A percentile compares a stretch with the other conserved stretches of the same genome.
phyloP scores from a whole-genome alignment of 2,113 vertebrate species.

The Nesogale talazaci region DNA sequence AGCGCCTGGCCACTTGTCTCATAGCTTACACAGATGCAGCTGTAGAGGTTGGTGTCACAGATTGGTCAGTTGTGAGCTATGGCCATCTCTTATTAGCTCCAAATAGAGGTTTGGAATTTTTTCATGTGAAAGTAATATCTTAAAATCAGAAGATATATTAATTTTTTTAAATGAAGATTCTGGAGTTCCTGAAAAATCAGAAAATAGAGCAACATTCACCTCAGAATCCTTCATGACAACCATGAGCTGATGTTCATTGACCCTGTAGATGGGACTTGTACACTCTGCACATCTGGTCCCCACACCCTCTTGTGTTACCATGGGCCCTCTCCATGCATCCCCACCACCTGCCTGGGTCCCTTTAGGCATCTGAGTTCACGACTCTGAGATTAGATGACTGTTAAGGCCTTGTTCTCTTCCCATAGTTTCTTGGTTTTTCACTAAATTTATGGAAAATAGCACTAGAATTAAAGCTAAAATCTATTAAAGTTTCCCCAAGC shows the following conservation, averaged over 20 bases:
- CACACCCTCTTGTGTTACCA: not conserved
- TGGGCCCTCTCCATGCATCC: not conserved
- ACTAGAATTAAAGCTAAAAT: slow-evolving; percentile 11
- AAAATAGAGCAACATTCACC: not conserved
- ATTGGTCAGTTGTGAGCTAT: not conserved
- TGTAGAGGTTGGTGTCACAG: not conserved
- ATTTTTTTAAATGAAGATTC: not conserved
- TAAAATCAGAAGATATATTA: not conserved
- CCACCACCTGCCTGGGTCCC: not conserved
- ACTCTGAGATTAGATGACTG: not conserved
- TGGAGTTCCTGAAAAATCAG: slow-evolving; percentile 5
- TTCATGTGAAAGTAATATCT: not conserved
- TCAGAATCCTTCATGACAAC: not conserved
- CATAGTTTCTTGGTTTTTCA: too few relatives aligned
- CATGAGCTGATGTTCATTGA: not conserved
- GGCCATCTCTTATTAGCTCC: not conserved
- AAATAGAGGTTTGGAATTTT: not conserved
- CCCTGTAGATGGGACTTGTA: not conserved
- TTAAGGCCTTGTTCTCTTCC: not conserved
- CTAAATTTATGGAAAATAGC: not conserved
- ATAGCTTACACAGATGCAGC: not conserved
- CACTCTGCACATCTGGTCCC: not conserved
- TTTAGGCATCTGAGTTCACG: not conserved
- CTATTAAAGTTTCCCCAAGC: slow-evolving; percentile 12
- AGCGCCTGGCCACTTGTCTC: not conserved